Evolutionary conservation across 2,888 invertebrate species (phyloP).

Genomic region (Achlya flavicornis): DNA sequence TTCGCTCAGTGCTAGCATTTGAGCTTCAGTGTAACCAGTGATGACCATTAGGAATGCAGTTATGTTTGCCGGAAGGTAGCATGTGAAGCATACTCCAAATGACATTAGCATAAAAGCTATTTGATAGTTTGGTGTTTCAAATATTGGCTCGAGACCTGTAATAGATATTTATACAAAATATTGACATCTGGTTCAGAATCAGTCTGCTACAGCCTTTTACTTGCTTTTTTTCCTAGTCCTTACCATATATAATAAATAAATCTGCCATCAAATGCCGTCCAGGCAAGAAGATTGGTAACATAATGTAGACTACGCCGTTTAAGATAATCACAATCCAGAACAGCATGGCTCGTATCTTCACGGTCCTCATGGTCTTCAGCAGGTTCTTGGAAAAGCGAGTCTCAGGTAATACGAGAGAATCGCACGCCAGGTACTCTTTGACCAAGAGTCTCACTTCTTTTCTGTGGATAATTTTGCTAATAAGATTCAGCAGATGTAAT

Average conservation of each 20-base stretch:
- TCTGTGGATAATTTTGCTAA: slow-evolving; percentile 29
- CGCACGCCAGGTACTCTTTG: slow-evolving; percentile 40
- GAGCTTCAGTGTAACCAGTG: slow-evolving; percentile 58
- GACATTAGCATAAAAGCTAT: slow-evolving; percentile 38
- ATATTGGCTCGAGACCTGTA: slow-evolving; percentile 1
- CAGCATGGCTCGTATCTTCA: slow-evolving; percentile 55
- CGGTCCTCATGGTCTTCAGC: slow-evolving; percentile 36
- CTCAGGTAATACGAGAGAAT: slow-evolving; percentile 33
- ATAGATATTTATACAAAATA: no score
- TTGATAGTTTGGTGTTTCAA: slow-evolving; percentile 55
- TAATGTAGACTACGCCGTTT: slow-evolving; percentile 48
- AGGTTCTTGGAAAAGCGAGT: slow-evolving; percentile 53
- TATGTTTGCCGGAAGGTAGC: slow-evolving; percentile 47
- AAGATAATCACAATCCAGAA: slow-evolving; percentile 55
- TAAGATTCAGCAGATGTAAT: background rate
- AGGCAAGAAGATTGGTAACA: slow-evolving; percentile 42
- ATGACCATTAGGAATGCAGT: slow-evolving; percentile 51
- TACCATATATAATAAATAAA: slow-evolving; percentile 45
- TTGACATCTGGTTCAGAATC: no score
- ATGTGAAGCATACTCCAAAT: slow-evolving; percentile 36
- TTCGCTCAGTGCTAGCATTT: slow-evolving; percentile 54
- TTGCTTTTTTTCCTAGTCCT: slow-evolving; percentile 13
- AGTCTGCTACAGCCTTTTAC: no score
- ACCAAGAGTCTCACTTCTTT: slow-evolving; percentile 44
- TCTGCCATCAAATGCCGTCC: slow-evolving; percentile 56